These are phyloP conservation scores for Atlantisia rogersi DNA, from an alignment of 2,113 vertebrate species.

Conservation along the genomic window DNA sequence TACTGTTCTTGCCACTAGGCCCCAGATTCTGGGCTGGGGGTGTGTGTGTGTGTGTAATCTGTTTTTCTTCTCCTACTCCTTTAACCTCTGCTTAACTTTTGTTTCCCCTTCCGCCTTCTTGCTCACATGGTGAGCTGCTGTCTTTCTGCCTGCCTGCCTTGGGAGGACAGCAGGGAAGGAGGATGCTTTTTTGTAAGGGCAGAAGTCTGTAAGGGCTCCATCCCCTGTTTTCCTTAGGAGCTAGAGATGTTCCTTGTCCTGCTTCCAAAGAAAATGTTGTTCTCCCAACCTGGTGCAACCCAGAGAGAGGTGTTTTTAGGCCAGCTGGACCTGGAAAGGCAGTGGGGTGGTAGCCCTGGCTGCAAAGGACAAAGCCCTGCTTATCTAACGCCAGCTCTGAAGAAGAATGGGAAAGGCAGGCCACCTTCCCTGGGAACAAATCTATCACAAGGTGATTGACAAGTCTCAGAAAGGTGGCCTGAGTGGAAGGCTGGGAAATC, in stretches of 20 bases:
- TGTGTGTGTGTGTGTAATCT: not conserved
- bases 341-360: not conserved
- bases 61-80: not conserved
- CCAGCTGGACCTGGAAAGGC: not conserved
- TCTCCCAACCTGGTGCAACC: not conserved
- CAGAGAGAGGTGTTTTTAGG: not conserved
- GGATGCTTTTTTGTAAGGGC: not conserved
- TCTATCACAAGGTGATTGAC: not conserved
- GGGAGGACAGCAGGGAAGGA: not conserved
- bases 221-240: not conserved
- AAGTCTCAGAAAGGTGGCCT: not conserved
- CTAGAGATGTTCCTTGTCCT: not conserved
- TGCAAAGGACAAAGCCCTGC: not conserved
- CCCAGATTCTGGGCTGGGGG: not conserved
- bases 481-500: not conserved
- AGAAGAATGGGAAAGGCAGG: not conserved
- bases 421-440: not conserved
- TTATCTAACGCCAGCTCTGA: not conserved
- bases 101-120: not conserved
- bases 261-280: not conserved
- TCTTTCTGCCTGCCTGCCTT: not conserved
- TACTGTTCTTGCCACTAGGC: not conserved
- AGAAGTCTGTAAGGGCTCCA: not conserved
- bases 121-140: not conserved
- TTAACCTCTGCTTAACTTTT: constrained; percentile 35